Percentiles rank a stretch among this genome's conserved stretches.
phyloP scores from a whole-genome alignment of 2,113 vertebrate species.

The Corythornis cristatus region DNA sequence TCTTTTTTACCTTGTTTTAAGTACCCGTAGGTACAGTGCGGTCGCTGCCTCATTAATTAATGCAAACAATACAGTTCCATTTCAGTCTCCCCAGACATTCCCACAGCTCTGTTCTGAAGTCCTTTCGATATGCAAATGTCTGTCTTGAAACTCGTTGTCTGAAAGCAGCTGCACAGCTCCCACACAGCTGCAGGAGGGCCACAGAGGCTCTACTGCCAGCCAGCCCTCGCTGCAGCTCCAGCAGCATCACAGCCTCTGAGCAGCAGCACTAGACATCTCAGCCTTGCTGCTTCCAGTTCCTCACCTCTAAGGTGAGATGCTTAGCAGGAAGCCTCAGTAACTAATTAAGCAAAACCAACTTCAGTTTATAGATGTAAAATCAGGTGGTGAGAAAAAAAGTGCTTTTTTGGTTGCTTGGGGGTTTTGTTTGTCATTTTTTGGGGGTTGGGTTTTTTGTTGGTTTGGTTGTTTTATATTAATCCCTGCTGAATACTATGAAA shows the following conservation, averaged over 20 bases:
- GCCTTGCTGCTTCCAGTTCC: background rate
- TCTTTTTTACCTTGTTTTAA: background rate
- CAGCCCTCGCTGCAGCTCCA: background rate
- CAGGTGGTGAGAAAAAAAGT: background rate
- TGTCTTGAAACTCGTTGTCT: background rate
- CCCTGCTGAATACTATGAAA: background rate
- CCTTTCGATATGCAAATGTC: background rate
- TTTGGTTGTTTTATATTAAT: background rate
- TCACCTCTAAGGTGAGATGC: background rate
- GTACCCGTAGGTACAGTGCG: accelerated
- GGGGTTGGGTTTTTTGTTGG: background rate
- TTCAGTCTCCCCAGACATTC: background rate
- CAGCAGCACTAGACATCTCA: background rate
- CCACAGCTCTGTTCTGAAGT: background rate
- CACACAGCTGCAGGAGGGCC: background rate
- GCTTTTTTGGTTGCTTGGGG: background rate
- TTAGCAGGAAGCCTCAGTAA: background rate
- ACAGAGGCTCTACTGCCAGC: background rate
- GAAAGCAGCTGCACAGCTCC: background rate
- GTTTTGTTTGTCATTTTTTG: background rate
- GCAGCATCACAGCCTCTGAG: accelerated
- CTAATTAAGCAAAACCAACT: background rate
- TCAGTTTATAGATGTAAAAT: background rate
- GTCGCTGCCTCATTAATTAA: background rate
- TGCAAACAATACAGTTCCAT: background rate